Base-by-base conservation (phyloP, 64 coral and sea anemone species). In the Cladopsammia gracilis region DNA sequence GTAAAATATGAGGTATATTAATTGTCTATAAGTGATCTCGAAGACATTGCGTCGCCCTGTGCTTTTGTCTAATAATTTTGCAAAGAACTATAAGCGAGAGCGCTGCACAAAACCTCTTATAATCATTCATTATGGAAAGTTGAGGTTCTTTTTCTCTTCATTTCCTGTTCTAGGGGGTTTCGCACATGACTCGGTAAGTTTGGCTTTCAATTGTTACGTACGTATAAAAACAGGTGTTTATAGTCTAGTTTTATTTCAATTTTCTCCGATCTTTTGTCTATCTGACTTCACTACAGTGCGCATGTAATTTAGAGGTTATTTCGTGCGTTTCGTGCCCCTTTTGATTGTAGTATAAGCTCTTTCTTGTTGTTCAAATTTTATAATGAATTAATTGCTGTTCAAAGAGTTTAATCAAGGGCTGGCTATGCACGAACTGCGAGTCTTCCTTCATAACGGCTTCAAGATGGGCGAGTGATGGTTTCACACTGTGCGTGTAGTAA, bases 11-110 rank as follows among this genome's bases (percentile, higher is more conserved):
- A 89, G 66, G 61, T 67, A 64, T 25, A 48, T 82, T 94, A 94
- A 94, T 89, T 94, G 92, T 72, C 82, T 84, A 67, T 94, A 94
- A 94, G 86, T 94, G 87, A 89, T 74, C 84, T 89, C 62, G 78
- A 83, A 94, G 92, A 94, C 86, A 89, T n/a, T 87, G 59, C 19
- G 92, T 89, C 86, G 70, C 87, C 80, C 58, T 46, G 7, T n/a
- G 80, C 80, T 48, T 67, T 83, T 51, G 14, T 14, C 14, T 84
- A 49, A 24, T 84, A 82, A 84, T 46, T 82, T 26, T 58, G 4
- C 11, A 3, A 64, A 67, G 6, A 75, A 49, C 14, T 48, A 50
- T 20, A 18, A 20, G 13, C 24, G 43, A 7, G 44, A 50, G 62
- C 18, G 46, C 48, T 84, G 11, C 13, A 49, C 60, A 65, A 25